Base-by-base conservation (phyloP, 1,140 invertebrate genomes). In the Nebria ingens region DNA sequence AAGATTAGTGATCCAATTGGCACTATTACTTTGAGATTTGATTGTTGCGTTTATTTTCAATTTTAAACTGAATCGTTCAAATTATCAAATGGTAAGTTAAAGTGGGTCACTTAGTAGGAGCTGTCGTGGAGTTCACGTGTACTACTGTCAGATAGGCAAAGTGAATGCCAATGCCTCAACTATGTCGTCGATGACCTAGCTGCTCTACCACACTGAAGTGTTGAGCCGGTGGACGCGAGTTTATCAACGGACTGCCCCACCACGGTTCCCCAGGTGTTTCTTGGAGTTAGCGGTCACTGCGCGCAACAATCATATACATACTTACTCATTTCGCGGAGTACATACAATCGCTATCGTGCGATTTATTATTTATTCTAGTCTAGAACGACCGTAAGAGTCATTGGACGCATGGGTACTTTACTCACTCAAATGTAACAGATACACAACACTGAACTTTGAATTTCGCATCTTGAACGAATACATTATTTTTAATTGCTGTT, bases 131-230 rank as follows among this genome's bases (percentile, higher is more conserved):
- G 40, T 45, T 12, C 40, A 45, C 40, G 40, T 34, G 25, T 34
- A 34, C 25, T 34, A 34, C 25, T 34, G 25, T n/a, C 25, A 9
- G 25, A n/a, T 34, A 34, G 25, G 25, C 25, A 34, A 17, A 45
- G 40, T 45, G 40, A 45, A 45, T 45, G 40, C 40, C 40, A 45
- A 45, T 45, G 40, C 40, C 40, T 45, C 40, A 17, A 45, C 15
- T 34, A 34, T n/a, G 40, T 17, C 3, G 6, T 45, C 40, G 40
- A 45, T 17, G 40, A 45, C 40, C 40, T 45, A 45, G 40, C 40
- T 6, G 40, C 40, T 45, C 40, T 17, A 45, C 40, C 40, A 45
- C n/a, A n/a, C 40, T 45, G 40, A 6, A 45, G 9, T 45, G 40
- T 11, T 6, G 9, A 11, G 9, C 9, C 40, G 9, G 40, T 17